A percentile compares a stretch with the other conserved stretches of the same genome.
phyloP scores from a whole-genome alignment of 2,113 vertebrate species.

The Xiphophorus maculatus region DNA sequence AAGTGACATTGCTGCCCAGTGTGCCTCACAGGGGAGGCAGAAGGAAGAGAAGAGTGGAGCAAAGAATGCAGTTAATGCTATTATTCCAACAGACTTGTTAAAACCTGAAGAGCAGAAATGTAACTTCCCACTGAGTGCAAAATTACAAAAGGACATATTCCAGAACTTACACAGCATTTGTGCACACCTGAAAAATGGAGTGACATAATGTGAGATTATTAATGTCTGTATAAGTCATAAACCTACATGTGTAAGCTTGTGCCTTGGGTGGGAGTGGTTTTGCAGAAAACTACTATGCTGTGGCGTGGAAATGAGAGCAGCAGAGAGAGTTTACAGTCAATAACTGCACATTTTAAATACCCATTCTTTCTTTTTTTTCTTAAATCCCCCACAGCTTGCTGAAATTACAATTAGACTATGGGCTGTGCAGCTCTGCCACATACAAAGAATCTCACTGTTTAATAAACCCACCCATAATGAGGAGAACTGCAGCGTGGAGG shows the following conservation, averaged over 20 bases:
- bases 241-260: neutral
- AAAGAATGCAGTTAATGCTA: slow-evolving; percentile 49
- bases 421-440: slow-evolving; percentile 44
- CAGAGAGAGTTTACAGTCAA: slow-evolving; percentile 24
- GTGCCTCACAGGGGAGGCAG: slow-evolving; percentile 30
- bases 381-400: slow-evolving; percentile 46
- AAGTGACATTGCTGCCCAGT: slow-evolving; percentile 9
- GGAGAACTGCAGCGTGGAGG: slow-evolving; percentile 34
- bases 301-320: slow-evolving; percentile 15
- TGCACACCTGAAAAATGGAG: slow-evolving; percentile 50
- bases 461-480: slow-evolving; percentile 67
- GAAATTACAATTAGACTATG: slow-evolving; percentile 61
- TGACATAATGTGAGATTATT: slow-evolving; percentile 3
- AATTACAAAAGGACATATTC: slow-evolving; percentile 47
- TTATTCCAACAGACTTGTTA: slow-evolving; percentile 65
- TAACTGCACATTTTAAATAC: slow-evolving; percentile 31
- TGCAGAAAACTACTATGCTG: slow-evolving; percentile 11
- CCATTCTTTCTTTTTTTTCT: slow-evolving; percentile 15
- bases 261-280: neutral
- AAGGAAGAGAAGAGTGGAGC: slow-evolving; percentile 37
- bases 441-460: slow-evolving; percentile 74
- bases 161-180: slow-evolving; percentile 52
- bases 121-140: slow-evolving; percentile 45
- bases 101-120: slow-evolving; percentile 69
- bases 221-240: neutral